Conservation (phyloP, 2,888 invertebrate genomes). For the Limnephilus lunatus region DNA sequence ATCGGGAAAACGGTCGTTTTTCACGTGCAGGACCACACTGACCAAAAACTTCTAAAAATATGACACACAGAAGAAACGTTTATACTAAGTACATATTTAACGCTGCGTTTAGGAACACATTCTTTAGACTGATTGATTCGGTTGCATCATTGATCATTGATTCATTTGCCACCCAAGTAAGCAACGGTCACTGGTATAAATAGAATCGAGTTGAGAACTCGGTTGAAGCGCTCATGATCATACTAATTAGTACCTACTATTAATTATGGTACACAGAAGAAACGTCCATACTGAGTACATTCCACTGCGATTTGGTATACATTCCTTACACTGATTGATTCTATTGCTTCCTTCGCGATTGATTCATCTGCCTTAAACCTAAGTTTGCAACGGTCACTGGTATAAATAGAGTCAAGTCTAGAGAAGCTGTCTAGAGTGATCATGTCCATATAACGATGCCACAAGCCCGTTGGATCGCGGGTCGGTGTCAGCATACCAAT, state of each 20-base stretch:
- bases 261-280: neutral
- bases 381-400: neutral
- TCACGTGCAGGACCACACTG: no score
- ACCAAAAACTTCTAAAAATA: no score
- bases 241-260: neutral
- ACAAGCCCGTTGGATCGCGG: neutral
- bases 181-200: neutral
- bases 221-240: neutral
- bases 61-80: neutral
- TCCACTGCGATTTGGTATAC: neutral
- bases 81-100: neutral
- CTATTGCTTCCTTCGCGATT: neutral
- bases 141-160: neutral
- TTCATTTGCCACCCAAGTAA: neutral
- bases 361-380: neutral
- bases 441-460: neutral
- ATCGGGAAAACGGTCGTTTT: no score
- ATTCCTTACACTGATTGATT: neutral
- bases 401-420: neutral
- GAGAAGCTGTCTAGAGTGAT: neutral
- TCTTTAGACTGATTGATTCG: neutral
- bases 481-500: slow-evolving; percentile 54
- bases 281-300: neutral
- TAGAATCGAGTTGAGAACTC: neutral
- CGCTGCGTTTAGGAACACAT: neutral